phyloP scores from a whole-genome alignment of 1,140 invertebrate genomes.

The Phthorimaea operculella region DNA sequence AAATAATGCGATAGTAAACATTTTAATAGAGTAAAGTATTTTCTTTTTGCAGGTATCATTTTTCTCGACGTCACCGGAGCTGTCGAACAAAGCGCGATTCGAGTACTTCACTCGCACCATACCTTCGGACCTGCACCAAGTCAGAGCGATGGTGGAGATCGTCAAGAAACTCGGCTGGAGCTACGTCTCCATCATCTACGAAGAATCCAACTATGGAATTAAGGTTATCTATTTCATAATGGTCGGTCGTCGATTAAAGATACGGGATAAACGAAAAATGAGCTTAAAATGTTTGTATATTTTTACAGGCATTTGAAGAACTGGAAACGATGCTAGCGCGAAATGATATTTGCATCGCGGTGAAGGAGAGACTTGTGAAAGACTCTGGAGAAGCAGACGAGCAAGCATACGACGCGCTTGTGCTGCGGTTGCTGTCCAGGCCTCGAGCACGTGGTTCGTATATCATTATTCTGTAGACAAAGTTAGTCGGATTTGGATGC shows the following conservation, averaged over 20 bases:
- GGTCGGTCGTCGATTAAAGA: too few species aligned
- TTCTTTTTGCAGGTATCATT: conserved; percentile 85
- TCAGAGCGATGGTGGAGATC: conserved; percentile 95
- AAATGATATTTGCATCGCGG: conserved; percentile 91
- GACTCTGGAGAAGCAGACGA: conserved; percentile 94
- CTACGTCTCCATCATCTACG: conserved; percentile 95
- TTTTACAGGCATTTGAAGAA: conserved; percentile 89
- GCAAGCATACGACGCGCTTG: conserved; percentile 87
- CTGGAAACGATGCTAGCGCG: conserved; percentile 84
- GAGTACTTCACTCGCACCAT: conserved; percentile 96
- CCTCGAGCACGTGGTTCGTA: conserved; percentile 84
- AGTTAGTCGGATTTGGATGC: too few species aligned
- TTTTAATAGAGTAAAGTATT: too few species aligned
- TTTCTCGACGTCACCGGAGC: conserved; percentile 94
- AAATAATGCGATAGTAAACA: too few species aligned
- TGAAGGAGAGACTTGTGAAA: conserved; percentile 93
- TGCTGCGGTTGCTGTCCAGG: conserved; percentile 82
- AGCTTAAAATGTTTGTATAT: too few species aligned
- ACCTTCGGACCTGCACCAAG: conserved; percentile 94
- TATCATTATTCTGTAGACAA: neutral
- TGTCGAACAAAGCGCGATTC: conserved; percentile 95
- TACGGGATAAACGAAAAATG: too few species aligned
- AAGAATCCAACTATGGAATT: conserved; percentile 96
- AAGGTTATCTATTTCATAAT: conserved; percentile 73
- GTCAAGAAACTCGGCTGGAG: conserved; percentile 93